Base-by-base conservation (phyloP, 2,113 vertebrate species). In the Engystomops pustulosus region DNA sequence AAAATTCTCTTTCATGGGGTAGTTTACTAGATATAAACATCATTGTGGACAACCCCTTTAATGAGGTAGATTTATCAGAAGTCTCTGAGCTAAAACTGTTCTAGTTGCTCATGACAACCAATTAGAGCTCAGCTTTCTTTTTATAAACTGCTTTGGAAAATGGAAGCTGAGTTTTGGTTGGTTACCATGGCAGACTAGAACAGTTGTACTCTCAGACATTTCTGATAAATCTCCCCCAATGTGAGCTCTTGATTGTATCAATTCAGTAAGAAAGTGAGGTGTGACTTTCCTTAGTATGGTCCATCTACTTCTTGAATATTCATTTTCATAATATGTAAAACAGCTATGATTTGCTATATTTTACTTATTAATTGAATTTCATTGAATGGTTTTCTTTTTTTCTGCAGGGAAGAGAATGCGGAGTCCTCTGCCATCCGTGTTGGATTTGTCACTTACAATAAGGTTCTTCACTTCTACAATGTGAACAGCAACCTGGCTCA, bases 391-490 rank as follows among this genome's bases (percentile, higher is more conserved):
- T 6, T 23, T 72, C 17, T 38, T 18, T 55, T 3, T 38, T 75
- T 68, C 87, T 83, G 27, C 84, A 99, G 97, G 88, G 96, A 96
- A 88, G 95, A 96, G 1, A 93, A 95, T 23, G 91, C 90, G 6
- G 95, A 96, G 81, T 89, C 86, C 14, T 97, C 97, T 0, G 88
- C 90, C 1, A 89, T 98, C 44, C 94, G 91, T 78, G 97, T 99
- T 36, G 98, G 97, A 79, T 99, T 99, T 53, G 95, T 98, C 87
- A 97, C 97, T 47, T 99, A 98, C 3, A 95, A 97, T 93, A 98
- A 97, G 89, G 92, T 97, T 81, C 95, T 99, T 4, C 97, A 98
- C 85, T 99, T 99, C 93, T 99, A 98, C 87, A 99, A 99, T 6
- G 95, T 99, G 18, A 98, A 98, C 89, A 96, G 96, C 81, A 94